Percentiles rank a stretch among this genome's conserved stretches.
Conservation (phyloP, 2,113 vertebrate species). For the Colossoma macropomum region DNA sequence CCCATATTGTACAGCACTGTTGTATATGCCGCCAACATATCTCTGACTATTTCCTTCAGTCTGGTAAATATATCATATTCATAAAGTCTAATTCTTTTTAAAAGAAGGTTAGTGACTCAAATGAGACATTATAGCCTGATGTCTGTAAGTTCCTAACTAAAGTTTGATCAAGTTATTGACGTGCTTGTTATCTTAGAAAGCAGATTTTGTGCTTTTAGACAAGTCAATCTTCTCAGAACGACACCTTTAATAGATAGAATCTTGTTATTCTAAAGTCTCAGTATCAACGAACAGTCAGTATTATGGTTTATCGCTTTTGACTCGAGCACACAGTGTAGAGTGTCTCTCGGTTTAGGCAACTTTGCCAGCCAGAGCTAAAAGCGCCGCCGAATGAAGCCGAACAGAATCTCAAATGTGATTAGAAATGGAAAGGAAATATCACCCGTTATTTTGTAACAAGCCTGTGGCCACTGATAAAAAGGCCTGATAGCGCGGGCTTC, state of each 20-base stretch:
- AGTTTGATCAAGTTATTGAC: neutral
- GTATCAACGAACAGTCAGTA: neutral
- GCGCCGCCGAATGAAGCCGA: constrained; percentile 63
- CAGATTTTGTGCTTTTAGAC: too few species aligned
- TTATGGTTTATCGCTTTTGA: neutral
- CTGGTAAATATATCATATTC: too few species aligned
- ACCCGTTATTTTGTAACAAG: constrained; percentile 74
- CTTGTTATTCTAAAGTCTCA: neutral
- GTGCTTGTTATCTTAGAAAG: neutral
- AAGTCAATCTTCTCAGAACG: neutral
- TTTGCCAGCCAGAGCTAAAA: constrained; percentile 64
- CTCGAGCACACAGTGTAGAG: neutral
- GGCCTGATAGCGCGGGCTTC: constrained; percentile 77
- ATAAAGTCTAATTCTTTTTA: too few species aligned
- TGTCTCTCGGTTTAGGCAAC: constrained; percentile 46
- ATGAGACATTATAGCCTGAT: too few species aligned
- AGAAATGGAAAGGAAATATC: constrained; percentile 74
- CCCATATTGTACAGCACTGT: too few species aligned
- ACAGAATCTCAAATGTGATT: constrained; percentile 71
- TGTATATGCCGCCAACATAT: too few species aligned
- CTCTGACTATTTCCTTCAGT: too few species aligned
- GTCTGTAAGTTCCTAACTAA: too few species aligned
- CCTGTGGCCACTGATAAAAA: constrained; percentile 77
- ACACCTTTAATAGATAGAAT: neutral
- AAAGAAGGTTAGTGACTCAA: too few species aligned